Evolutionary conservation across 2,797 vertebrate genomes (phyloP).

Genomic region (Adrianichthys oophorus): DNA sequence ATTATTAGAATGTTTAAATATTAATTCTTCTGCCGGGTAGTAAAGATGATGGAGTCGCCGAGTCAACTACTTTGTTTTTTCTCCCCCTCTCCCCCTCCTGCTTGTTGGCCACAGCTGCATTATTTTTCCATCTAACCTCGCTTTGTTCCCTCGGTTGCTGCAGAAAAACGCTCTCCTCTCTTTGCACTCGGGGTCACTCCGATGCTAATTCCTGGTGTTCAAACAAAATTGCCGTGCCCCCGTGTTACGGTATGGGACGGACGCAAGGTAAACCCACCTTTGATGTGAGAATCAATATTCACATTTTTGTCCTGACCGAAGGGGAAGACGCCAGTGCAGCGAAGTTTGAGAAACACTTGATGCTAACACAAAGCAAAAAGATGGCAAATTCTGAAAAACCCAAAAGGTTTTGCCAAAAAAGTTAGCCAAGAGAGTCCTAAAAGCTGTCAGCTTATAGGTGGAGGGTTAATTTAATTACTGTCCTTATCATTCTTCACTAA

Average conservation of each 20-base stretch:
- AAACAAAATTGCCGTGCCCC: conserved; percentile 14
- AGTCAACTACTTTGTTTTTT: conserved; percentile 87
- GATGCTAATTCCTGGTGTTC: conserved; percentile 35
- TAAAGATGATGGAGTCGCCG: conserved; percentile 97
- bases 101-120: conserved; percentile 53
- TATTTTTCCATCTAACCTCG: conserved; percentile 30
- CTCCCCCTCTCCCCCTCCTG: conserved; percentile 54
- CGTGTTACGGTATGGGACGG: conserved; percentile 42
- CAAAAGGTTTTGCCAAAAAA: too few species aligned
- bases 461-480: too few species aligned
- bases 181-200: conserved; percentile 26
- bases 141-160: conserved; percentile 42
- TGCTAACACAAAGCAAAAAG: too few species aligned
- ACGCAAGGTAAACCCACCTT: background rate
- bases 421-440: too few species aligned
- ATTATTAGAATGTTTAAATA: conserved; percentile 99
- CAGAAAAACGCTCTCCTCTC: conserved; percentile 23
- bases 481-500: too few species aligned
- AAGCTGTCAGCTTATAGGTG: too few species aligned
- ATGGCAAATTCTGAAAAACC: too few species aligned
- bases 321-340: background rate
- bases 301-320: background rate
- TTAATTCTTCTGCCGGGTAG: conserved; percentile 98
- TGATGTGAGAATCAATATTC: background rate
- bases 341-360: background rate